These are phyloP conservation scores for Drosophila ohnishii DNA, from an alignment of 1,140 invertebrate genomes.

Conservation along the genomic window DNA sequence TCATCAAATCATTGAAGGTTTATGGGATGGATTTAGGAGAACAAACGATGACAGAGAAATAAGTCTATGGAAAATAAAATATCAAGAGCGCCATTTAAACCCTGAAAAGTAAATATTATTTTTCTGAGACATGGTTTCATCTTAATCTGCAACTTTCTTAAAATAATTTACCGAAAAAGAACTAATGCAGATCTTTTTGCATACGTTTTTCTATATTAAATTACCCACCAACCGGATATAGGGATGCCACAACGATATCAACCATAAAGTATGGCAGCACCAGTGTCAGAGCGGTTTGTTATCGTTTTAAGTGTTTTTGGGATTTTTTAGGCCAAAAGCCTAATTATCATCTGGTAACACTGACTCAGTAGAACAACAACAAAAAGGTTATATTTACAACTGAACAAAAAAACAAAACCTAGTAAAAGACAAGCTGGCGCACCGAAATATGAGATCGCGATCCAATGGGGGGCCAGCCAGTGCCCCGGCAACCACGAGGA, in stretches of 20 bases:
- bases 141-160: background rate
- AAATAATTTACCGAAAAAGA: too few species aligned
- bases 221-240: background rate
- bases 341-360: too few species aligned
- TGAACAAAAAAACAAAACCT: background rate
- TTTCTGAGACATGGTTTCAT: background rate
- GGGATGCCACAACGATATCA: background rate
- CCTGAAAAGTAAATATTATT: background rate
- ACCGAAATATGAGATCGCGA: background rate
- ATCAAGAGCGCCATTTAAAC: background rate
- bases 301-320: background rate
- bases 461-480: background rate
- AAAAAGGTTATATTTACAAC: background rate
- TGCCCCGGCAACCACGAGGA: background rate
- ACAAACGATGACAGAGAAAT: background rate
- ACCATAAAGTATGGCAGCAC: background rate
- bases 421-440: background rate
- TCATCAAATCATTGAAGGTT: conserved; percentile 32
- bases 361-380: too few species aligned
- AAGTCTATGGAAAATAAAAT: background rate
- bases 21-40: background rate
- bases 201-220: background rate
- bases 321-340: too few species aligned
- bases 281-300: background rate
- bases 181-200: background rate